Conservation (phyloP, 2,888 invertebrate genomes). For the Euclidia mi region DNA sequence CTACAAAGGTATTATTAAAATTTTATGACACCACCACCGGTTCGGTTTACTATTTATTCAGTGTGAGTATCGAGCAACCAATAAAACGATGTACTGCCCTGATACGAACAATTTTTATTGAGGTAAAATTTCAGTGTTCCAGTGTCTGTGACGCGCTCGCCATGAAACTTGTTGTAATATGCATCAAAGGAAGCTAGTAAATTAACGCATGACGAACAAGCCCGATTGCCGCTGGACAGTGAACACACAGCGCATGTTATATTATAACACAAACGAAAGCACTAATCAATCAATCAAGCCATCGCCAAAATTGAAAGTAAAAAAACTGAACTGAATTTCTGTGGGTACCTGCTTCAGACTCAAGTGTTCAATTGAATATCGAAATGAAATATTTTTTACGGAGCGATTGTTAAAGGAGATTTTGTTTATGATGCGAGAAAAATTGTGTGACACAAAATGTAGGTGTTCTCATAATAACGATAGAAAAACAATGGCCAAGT, state of each 20-base stretch:
- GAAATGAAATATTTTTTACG: neutral
- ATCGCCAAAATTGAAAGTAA: slow-evolving; percentile 31
- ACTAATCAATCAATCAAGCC: slow-evolving; percentile 42
- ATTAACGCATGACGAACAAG: slow-evolving; percentile 69
- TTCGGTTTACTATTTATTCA: slow-evolving; percentile 37
- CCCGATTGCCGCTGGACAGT: slow-evolving; percentile 61
- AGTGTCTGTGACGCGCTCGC: slow-evolving; percentile 42
- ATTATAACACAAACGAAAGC: slow-evolving; percentile 48
- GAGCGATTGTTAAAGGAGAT: neutral
- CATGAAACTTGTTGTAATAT: slow-evolving; percentile 73
- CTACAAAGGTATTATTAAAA: slow-evolving; percentile 31
- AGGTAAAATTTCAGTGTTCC: slow-evolving; percentile 61
- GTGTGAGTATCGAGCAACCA: slow-evolving; percentile 44
- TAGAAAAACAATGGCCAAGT: too few species aligned
- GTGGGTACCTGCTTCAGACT: slow-evolving; percentile 15
- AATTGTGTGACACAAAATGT: slow-evolving; percentile 22
- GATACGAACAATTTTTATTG: slow-evolving; percentile 67
- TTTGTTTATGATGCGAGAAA: slow-evolving; percentile 20
- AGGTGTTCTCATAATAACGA: slow-evolving; percentile 47
- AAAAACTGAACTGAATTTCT: slow-evolving; percentile 15
- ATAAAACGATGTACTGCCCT: slow-evolving; percentile 46
- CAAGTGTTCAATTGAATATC: slow-evolving; percentile 9
- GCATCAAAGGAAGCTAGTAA: slow-evolving; percentile 73
- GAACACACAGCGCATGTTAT: slow-evolving; percentile 43
- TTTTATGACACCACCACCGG: slow-evolving; percentile 20